Evolutionary conservation across 2,888 invertebrate species (phyloP).

Genomic region (Ferdinandea cuprea): DNA sequence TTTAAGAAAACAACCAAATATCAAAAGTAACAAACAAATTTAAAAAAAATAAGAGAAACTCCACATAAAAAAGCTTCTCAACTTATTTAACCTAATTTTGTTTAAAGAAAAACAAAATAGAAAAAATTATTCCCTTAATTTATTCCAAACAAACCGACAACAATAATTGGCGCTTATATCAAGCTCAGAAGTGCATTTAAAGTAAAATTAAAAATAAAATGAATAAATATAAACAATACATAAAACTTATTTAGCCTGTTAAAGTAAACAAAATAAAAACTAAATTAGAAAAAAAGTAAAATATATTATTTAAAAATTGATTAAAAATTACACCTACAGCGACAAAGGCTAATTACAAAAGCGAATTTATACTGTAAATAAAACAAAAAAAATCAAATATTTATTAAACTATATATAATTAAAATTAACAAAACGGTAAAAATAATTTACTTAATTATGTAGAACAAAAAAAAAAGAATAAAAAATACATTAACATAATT

Average conservation of each 20-base stretch:
- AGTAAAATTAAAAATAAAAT: conserved; percentile 45
- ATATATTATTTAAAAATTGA: conserved; percentile 47
- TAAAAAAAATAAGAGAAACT: too few species aligned
- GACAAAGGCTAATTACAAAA: conserved; percentile 61
- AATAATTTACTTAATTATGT: conserved; percentile 41
- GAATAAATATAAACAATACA: conserved; percentile 30
- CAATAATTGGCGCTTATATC: conserved; percentile 82
- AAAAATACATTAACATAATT: conserved; percentile 24
- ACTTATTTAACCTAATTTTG: background rate
- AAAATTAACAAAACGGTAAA: conserved; percentile 31
- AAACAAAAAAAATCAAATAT: conserved; percentile 55
- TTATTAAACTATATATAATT: conserved; percentile 57
- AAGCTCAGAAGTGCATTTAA: conserved; percentile 75
- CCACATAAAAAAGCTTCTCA: background rate
- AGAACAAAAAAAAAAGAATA: conserved; percentile 16
- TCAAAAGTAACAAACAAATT: conserved; percentile 33
- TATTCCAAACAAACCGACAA: conserved; percentile 77
- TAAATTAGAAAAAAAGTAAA: conserved; percentile 24
- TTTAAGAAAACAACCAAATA: conserved; percentile 3
- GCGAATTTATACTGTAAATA: conserved; percentile 75
- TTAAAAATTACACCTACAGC: conserved; percentile 48
- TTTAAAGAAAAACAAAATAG: background rate
- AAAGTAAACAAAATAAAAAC: conserved; percentile 17
- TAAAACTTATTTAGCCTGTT: conserved; percentile 58
- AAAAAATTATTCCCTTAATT: background rate